Evolutionary conservation across 2,113 vertebrate genomes (phyloP), one percentile per base, ranked within the genome.

Genomic region (Menura novaehollandiae): DNA sequence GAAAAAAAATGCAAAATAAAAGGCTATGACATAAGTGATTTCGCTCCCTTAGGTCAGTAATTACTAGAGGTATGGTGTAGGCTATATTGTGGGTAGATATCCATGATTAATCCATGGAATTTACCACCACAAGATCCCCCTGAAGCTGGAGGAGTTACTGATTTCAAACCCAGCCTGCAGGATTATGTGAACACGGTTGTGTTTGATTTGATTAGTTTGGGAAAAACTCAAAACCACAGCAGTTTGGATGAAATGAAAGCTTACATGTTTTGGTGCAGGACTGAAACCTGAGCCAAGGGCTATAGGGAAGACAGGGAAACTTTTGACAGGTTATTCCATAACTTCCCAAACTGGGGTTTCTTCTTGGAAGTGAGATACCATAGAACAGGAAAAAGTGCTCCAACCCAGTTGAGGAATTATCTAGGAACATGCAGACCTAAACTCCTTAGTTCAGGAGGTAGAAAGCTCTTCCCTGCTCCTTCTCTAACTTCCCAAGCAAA

Each of bases 211-310:
- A 73, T 92, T 88, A 52, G 56, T 10, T 93, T 59, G 75, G 71
- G 93, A 41, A 55, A 76, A 85, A 58, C 62, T 91, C 85, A 79
- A 93, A 97, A 47, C 85, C 93, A 8, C 85, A 71, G 63, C 56
- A 85, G 39, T 49, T 32, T 77, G 82, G 72, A 80, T 46, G 79
- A 77, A 83, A 80, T 15, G 52, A 80, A 77, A 94, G 51, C 39
- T 78, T 58, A 11, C 74, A 3, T 52, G 85, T 67, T 67, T 52
- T 55, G 72, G 63, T 66, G 79, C 27, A 53, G 56, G 75, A 44
- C 39, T 62, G 71, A 83, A 94, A 93, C 51, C 51, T 41, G 79
- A 95, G 78, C 78, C 46, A 6, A 39, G 53, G 82, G 43, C 30
- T 32, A 23, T 2, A 67, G 86, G 66, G 53, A 79, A 88, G 39